Percentiles rank a stretch among this genome's conserved stretches.
These are phyloP conservation scores for Meloe dianella DNA, from an alignment of 2,888 invertebrate species.

Conservation along the genomic window DNA sequence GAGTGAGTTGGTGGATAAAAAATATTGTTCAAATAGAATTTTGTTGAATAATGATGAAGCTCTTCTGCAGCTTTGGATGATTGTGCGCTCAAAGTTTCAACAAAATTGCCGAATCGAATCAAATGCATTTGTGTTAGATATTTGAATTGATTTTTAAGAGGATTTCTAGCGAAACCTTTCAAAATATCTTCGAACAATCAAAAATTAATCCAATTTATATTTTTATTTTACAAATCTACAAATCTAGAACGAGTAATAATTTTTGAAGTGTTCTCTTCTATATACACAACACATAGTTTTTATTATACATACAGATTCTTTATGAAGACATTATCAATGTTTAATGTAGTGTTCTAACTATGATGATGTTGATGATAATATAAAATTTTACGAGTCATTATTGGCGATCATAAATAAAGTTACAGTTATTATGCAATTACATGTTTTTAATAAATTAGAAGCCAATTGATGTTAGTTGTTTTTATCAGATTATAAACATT, in stretches of 20 bases:
- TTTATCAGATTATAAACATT: background rate
- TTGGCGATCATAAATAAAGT: background rate
- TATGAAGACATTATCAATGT: slow-evolving; percentile 8
- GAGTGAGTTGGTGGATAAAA: background rate
- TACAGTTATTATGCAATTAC: slow-evolving; percentile 11
- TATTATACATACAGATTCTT: background rate
- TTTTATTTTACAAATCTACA: background rate
- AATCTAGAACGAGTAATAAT: background rate
- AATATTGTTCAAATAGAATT: background rate
- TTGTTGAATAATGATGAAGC: background rate
- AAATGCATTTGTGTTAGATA: too few relatives aligned
- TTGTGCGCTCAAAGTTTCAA: too few relatives aligned
- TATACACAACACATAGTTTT: background rate
- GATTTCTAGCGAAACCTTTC: too few relatives aligned
- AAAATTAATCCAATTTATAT: too few relatives aligned
- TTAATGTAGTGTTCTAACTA: background rate
- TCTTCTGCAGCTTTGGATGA: too few relatives aligned
- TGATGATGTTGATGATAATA: background rate
- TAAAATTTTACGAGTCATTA: slow-evolving; percentile 6
- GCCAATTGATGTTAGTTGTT: background rate
- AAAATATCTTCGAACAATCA: too few relatives aligned
- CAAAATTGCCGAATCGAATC: too few relatives aligned
- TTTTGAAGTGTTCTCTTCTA: background rate
- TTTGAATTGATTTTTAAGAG: too few relatives aligned
- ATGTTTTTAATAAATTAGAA: slow-evolving; percentile 6